A percentile compares a stretch with the other conserved stretches of the same genome.
Evolutionary conservation across 2,888 invertebrate species (phyloP).

Genomic region (Crepidodera aurea): DNA sequence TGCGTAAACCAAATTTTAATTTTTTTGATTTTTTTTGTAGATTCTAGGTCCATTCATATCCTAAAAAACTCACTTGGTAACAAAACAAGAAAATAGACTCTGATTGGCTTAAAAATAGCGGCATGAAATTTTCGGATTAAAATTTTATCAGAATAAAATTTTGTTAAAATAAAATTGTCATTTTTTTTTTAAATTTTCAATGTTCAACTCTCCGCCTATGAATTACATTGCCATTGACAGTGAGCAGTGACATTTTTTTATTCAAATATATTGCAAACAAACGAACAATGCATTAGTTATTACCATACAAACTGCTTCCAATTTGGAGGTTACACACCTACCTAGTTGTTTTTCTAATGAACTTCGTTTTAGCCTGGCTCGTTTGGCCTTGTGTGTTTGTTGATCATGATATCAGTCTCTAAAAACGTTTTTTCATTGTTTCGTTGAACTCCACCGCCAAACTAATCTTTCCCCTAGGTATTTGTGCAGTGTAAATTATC

Average conservation of each 20-base stretch:
- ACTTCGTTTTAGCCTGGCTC: conserved; percentile 11
- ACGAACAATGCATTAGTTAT: conserved; percentile 30
- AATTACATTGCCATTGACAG: conserved; percentile 6
- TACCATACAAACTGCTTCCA: conserved; percentile 30
- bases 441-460: conserved; percentile 15
- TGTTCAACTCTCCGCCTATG: neutral
- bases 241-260: conserved; percentile 11
- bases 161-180: too few species aligned
- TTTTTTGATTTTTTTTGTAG: too few species aligned
- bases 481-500: conserved; percentile 12
- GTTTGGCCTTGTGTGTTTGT: conserved; percentile 26
- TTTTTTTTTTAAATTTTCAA: too few species aligned
- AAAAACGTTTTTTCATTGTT: conserved; percentile 24
- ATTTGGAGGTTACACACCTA: conserved; percentile 31
- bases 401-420: conserved; percentile 2
- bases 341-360: conserved; percentile 37
- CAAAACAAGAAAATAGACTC: too few species aligned
- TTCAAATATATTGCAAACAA: conserved; percentile 22
- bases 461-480: neutral
- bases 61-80: too few species aligned
- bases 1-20: too few species aligned
- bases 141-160: too few species aligned
- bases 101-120: too few species aligned
- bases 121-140: too few species aligned
- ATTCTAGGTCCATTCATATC: too few species aligned